A percentile compares a stretch with the other conserved stretches of the same genome.
phyloP scores from a whole-genome alignment of 1,140 invertebrate genomes.

The Brachionus asplanchnoidis region DNA sequence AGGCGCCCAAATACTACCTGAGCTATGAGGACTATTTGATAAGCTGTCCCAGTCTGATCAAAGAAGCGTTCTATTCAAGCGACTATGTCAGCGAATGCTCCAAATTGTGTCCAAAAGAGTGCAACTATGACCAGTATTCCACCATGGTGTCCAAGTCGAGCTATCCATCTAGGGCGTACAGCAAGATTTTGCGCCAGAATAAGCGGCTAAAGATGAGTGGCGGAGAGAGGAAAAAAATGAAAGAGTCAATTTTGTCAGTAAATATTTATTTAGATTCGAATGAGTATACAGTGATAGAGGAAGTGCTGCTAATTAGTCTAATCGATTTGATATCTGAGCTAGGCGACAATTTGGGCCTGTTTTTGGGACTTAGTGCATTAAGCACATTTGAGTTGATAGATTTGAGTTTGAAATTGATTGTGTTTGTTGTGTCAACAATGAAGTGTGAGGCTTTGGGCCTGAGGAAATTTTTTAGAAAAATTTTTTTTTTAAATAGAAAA shows the following conservation, averaged over 20 bases:
- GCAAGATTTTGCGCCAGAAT: not conserved
- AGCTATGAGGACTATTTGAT: constrained; percentile 27
- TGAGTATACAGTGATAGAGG: not conserved
- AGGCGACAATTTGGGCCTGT: constrained; percentile 25
- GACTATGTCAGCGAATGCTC: not conserved
- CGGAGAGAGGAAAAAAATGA: not conserved
- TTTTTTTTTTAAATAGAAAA: not conserved
- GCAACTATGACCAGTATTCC: not conserved
- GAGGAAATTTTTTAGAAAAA: not conserved
- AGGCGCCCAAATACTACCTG: not conserved
- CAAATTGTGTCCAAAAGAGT: constrained; percentile 3
- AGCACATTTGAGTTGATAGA: constrained; percentile 31
- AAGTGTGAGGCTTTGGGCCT: not conserved
- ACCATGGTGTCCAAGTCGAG: not conserved
- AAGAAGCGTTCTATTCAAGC: constrained; percentile 22
- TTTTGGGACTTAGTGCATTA: constrained; percentile 34
- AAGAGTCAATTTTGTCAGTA: not conserved
- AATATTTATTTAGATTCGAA: constrained; percentile 32
- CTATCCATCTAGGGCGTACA: not conserved
- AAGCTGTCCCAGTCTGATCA: constrained; percentile 3
- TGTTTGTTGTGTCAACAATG: not conserved
- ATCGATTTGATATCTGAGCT: constrained; percentile 26
- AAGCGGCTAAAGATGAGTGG: not conserved
- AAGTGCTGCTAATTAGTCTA: constrained; percentile 7
- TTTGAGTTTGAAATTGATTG: not conserved